phyloP scores from a whole-genome alignment of 1,140 invertebrate genomes.

The Trachymyrmex septentrionalis region DNA sequence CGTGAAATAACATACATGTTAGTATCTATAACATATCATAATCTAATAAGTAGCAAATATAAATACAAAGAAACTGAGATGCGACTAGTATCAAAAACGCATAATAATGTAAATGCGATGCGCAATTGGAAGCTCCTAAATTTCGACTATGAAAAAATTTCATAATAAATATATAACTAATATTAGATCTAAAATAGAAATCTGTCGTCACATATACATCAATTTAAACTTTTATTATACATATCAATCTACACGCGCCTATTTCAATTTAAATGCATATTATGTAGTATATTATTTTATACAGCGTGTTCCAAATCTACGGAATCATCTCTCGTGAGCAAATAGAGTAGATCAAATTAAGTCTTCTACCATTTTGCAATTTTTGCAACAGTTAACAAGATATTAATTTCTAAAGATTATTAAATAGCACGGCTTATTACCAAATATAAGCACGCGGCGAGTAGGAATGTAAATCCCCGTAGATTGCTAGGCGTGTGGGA shows the following conservation, averaged over 20 bases:
- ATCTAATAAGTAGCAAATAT: constrained; percentile 50
- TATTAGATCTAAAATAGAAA: constrained; percentile 77
- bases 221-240: constrained; percentile 61
- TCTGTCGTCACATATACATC: constrained; percentile 72
- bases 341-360: too few relatives aligned
- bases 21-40: constrained; percentile 27
- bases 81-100: constrained; percentile 78
- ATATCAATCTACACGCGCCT: constrained; percentile 21
- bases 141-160: constrained; percentile 52
- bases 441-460: too few relatives aligned
- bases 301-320: not conserved
- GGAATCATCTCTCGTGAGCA: constrained; percentile 5
- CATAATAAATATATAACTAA: constrained; percentile 47
- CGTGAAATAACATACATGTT: constrained; percentile 5
- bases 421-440: too few relatives aligned
- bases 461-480: too few relatives aligned
- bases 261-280: constrained; percentile 49
- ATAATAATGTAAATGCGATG: constrained; percentile 61
- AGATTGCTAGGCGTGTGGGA: too few relatives aligned
- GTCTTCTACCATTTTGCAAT: too few relatives aligned
- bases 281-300: constrained; percentile 63
- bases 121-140: constrained; percentile 48
- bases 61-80: constrained; percentile 73
- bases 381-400: too few relatives aligned
- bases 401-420: too few relatives aligned